Percentiles rank a stretch among this genome's conserved stretches.
phyloP scores from a whole-genome alignment of 2,888 invertebrate genomes.

The Oligia latruncula region DNA sequence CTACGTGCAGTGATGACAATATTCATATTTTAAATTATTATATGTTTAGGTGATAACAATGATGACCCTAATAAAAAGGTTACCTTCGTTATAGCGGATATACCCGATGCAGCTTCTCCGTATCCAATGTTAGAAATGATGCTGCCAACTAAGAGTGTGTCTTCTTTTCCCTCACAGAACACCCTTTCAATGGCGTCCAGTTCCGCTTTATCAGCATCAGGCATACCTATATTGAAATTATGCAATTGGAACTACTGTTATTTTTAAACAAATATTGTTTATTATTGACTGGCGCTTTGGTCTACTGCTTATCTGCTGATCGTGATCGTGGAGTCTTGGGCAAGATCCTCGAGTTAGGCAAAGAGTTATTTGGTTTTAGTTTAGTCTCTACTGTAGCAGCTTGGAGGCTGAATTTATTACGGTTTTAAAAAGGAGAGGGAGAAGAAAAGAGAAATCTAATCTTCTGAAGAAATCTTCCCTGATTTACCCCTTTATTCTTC shows the following conservation, averaged over 20 bases:
- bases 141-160: slow-evolving; percentile 90
- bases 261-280: not conserved
- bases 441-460: too few species aligned
- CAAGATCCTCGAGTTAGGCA: not conserved
- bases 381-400: not conserved
- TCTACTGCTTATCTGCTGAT: not conserved
- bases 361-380: not conserved
- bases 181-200: slow-evolving; percentile 90
- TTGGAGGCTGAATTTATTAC: too few species aligned
- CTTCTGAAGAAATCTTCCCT: too few species aligned
- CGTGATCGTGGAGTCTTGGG: not conserved
- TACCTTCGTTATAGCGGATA: slow-evolving; percentile 91
- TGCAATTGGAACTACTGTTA: not conserved
- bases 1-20: not conserved
- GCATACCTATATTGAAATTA: slow-evolving; percentile 77
- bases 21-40: not conserved
- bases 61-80: not conserved
- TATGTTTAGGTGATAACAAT: not conserved
- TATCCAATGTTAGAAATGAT: slow-evolving; percentile 88
- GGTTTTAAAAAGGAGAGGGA: too few species aligned
- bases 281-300: not conserved
- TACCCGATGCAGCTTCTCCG: slow-evolving; percentile 83
- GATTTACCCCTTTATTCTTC: too few species aligned
- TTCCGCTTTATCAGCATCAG: slow-evolving; percentile 91
- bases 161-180: slow-evolving; percentile 88